Conservation (phyloP, 1,140 invertebrate species). For the Rhopalosiphum padi region DNA sequence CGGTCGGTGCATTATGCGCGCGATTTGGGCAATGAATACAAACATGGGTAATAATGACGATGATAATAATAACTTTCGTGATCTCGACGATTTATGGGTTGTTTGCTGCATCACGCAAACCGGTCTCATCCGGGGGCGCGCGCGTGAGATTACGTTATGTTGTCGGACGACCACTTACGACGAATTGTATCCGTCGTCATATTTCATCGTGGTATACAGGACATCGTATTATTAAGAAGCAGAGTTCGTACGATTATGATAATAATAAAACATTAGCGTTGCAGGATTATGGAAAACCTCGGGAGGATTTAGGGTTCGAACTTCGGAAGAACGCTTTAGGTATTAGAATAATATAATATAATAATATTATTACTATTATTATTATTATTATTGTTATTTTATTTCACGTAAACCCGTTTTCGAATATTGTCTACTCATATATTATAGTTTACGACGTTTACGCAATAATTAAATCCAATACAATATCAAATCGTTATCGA, state of each 20-base stretch:
- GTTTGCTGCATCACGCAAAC: background rate
- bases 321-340: background rate
- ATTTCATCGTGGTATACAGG: background rate
- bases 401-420: background rate
- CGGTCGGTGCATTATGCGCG: background rate
- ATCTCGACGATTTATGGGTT: constrained; percentile 3
- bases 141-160: background rate
- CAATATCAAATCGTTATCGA: background rate
- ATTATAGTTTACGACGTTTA: background rate
- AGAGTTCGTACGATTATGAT: background rate
- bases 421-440: background rate
- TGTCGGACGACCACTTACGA: background rate
- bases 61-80: constrained; percentile 1
- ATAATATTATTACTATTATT: too few species aligned
- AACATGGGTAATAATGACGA: background rate
- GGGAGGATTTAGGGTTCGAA: background rate
- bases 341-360: background rate
- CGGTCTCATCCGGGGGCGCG: background rate
- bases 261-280: constrained; percentile 3
- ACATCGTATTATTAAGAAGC: background rate
- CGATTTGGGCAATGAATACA: background rate
- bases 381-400: background rate
- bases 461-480: background rate
- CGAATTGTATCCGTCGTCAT: background rate
- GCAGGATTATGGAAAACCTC: background rate